A percentile compares a stretch with the other conserved stretches of the same genome.
Evolutionary conservation across 1,140 invertebrate species (phyloP).

Genomic region (Araneus ventricosus): DNA sequence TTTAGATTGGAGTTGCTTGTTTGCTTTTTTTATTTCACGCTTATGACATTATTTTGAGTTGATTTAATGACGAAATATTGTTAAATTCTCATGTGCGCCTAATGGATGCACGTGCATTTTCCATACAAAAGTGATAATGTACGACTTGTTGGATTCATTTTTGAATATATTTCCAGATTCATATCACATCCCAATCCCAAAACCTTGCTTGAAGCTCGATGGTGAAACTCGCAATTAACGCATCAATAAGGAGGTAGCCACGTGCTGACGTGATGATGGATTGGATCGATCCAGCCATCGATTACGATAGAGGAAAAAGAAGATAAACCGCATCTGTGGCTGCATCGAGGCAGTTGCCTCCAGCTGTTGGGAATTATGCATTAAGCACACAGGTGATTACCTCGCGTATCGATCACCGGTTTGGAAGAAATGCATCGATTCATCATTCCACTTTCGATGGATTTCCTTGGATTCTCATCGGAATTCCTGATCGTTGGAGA

Average conservation of each 20-base stretch:
- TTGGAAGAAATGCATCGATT: background rate
- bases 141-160: no score
- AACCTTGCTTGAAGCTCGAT: background rate
- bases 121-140: no score
- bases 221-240: background rate
- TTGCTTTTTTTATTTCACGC: no score
- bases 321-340: background rate
- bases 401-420: background rate
- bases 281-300: background rate
- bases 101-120: no score
- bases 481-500: background rate
- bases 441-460: background rate
- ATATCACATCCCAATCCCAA: background rate
- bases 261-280: background rate
- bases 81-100: no score
- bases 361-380: background rate
- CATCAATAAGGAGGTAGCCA: background rate
- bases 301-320: background rate
- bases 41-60: no score
- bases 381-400: slow-evolving; percentile 20
- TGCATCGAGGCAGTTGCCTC: background rate
- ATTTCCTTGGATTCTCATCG: background rate
- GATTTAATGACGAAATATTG: no score
- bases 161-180: no score
- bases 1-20: no score